These are phyloP conservation scores for Leptura quadrifasciata DNA, from an alignment of 2,888 invertebrate genomes.

Conservation along the genomic window DNA sequence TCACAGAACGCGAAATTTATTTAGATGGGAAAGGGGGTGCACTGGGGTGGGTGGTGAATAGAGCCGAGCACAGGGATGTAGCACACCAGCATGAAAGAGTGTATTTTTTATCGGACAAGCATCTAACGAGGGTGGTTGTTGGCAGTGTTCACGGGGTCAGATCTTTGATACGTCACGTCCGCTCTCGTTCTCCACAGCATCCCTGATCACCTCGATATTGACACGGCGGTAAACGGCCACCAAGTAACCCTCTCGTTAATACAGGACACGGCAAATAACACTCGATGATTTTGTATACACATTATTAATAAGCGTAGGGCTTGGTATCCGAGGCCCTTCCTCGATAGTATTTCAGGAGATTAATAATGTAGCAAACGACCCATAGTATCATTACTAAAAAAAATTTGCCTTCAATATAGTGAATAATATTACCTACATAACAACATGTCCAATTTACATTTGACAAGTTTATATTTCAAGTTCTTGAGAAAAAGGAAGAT, in stretches of 20 bases:
- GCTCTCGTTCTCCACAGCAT: constrained; percentile 61
- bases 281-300: constrained; percentile 22
- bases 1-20: constrained; percentile 55
- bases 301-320: constrained; percentile 18
- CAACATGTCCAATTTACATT: too few relatives aligned
- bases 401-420: too few relatives aligned
- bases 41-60: constrained; percentile 34
- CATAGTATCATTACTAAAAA: too few relatives aligned
- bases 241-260: constrained; percentile 35
- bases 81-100: constrained; percentile 56
- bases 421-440: too few relatives aligned
- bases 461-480: too few relatives aligned
- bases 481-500: too few relatives aligned
- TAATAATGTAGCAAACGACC: too few relatives aligned
- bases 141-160: constrained; percentile 65
- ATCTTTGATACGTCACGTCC: constrained; percentile 72
- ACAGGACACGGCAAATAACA: constrained; percentile 27
- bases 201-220: constrained; percentile 64
- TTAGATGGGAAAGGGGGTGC: constrained; percentile 37
- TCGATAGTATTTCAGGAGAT: neutral
- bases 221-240: constrained; percentile 59
- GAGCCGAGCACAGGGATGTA: constrained; percentile 4
- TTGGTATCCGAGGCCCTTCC: neutral
- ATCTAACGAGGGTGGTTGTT: constrained; percentile 67
- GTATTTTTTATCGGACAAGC: constrained; percentile 69